phyloP scores from a whole-genome alignment of 2,113 vertebrate genomes.

The Cephalopterus ornatus region DNA sequence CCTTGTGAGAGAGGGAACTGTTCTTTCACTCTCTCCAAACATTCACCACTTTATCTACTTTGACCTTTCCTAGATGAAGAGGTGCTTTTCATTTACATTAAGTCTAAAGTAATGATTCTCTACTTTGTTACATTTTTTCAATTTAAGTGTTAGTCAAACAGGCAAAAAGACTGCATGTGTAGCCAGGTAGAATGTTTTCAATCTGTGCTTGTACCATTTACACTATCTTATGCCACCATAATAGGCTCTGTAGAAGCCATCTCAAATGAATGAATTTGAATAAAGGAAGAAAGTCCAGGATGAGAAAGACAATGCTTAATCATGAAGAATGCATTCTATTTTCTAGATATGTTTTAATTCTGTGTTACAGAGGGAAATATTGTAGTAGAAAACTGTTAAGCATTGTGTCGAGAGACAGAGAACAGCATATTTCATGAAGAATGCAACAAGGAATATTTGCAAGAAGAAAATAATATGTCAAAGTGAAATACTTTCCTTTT shows the following conservation, averaged over 20 bases:
- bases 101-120: not conserved
- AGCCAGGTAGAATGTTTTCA: not conserved
- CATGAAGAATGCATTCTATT: not conserved
- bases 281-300: not conserved
- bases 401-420: not conserved
- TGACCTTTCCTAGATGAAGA: not conserved
- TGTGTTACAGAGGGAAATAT: not conserved
- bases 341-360: not conserved
- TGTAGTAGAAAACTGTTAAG: not conserved
- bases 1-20: not conserved
- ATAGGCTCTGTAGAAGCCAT: not conserved
- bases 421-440: not conserved
- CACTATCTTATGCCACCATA: not conserved
- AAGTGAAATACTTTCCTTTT: not conserved
- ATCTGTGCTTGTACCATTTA: not conserved
- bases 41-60: not conserved
- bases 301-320: not conserved
- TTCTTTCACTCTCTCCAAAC: not conserved
- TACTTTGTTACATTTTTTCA: not conserved
- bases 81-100: not conserved
- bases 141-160: not conserved
- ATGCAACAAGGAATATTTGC: not conserved
- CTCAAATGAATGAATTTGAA: not conserved
- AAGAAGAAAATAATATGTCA: not conserved
- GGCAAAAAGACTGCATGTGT: not conserved